These are phyloP conservation scores for Mizuhopecten yessoensis DNA, from an alignment of 1,140 invertebrate species.

Conservation along the genomic window DNA sequence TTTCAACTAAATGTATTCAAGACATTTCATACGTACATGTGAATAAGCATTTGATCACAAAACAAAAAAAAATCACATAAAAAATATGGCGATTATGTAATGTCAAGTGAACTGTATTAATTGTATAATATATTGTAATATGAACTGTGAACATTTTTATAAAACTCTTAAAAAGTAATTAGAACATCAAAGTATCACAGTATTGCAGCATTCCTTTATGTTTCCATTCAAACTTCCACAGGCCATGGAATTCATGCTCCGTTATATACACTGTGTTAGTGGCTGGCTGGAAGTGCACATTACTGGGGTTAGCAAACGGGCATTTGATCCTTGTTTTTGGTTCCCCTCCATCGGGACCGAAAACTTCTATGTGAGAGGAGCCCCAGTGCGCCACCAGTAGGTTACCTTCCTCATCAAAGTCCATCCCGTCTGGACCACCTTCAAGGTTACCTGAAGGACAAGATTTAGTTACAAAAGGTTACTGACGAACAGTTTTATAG, in stretches of 20 bases:
- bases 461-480: no score
- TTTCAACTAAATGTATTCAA: neutral
- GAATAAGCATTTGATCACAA: neutral
- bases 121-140: neutral
- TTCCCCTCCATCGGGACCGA: constrained; percentile 72
- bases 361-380: constrained; percentile 76
- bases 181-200: constrained; percentile 69
- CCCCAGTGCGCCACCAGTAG: constrained; percentile 80
- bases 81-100: neutral
- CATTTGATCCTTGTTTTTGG: constrained; percentile 75
- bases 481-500: no score
- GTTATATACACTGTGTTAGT: constrained; percentile 77
- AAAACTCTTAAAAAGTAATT: neutral
- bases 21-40: neutral
- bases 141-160: neutral
- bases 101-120: neutral
- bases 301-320: constrained; percentile 77
- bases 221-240: constrained; percentile 81
- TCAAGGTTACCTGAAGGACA: constrained; percentile 69
- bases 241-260: constrained; percentile 77
- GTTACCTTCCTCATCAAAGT: constrained; percentile 79
- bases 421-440: constrained; percentile 81
- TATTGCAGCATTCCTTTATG: constrained; percentile 74
- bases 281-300: constrained; percentile 76
- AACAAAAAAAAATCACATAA: neutral